Base-by-base conservation (phyloP, 2,888 invertebrate species). In the Podabrus alpinus region DNA sequence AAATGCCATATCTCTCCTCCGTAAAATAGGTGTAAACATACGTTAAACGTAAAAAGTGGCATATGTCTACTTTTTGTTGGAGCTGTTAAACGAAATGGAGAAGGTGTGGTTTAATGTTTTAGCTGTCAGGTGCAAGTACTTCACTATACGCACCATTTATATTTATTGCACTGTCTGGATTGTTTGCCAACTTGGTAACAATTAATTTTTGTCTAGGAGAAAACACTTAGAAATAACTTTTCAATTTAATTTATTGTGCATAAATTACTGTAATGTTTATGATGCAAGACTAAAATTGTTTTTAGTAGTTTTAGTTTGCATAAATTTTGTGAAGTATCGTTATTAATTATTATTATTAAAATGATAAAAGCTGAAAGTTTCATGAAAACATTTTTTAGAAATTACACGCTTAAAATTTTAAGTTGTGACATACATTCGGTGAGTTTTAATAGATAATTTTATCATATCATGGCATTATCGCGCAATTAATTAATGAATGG, bases 81-180 rank as follows among this genome's bases (percentile, higher is more conserved):
- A 66, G 25, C 66, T 66, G 60, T 67, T 71, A 60, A 71, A 60
- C 25, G 25, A 71, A 71, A 71, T 71, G 60, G 59, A 71, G 66
- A 25, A 59, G 71, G 71, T 25, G 71, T 71, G 67, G 71, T 67
- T 67, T 24, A 15, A 29, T 25, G 66, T 71, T 71, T 66, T 16
- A 71, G 25, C 60, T 67, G 71, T 71, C 71, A 71, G 67, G 71
- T 71, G 71, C 67, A 67, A 71, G 62, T 71, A 59, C 25, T 66
- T 45, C n/a, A 67, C 66, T 66, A 24, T 71, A 71, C 59, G 67
- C 67, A 71, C 66, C 59, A 66, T 71, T 71, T 67, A 67, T 71
- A 66, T 71, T 71, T 71, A 71, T 71, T 61, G 59, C 66, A 25
- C 15, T 13, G 67, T 71, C 71, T 59, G 24, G 29, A 64, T 45